phyloP scores from a whole-genome alignment of 2,113 vertebrate genomes.

The Sakesphorus luctuosus region DNA sequence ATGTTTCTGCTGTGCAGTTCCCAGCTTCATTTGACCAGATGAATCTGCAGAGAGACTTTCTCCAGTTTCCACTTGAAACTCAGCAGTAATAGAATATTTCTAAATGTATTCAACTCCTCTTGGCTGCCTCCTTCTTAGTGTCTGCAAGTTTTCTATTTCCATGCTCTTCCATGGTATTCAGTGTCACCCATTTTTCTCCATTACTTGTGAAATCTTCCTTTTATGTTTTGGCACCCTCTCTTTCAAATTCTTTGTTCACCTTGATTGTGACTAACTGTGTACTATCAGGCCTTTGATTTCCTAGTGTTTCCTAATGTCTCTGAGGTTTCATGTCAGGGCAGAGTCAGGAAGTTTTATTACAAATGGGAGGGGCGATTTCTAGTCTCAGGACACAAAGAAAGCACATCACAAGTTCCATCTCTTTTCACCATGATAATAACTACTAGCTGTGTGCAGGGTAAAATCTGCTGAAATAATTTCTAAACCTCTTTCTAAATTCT shows the following conservation, averaged over 20 bases:
- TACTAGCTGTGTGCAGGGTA: neutral
- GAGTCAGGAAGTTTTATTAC: neutral
- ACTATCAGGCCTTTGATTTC: neutral
- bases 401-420: neutral
- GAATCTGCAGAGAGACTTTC: neutral
- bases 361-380: neutral
- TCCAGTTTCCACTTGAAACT: neutral
- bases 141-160: neutral
- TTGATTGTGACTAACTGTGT: neutral
- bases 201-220: neutral
- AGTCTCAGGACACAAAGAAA: neutral
- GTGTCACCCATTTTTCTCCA: neutral
- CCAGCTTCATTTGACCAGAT: neutral
- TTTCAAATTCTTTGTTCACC: neutral
- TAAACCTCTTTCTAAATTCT: neutral
- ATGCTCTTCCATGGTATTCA: neutral
- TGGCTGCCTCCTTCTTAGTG: neutral
- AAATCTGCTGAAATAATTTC: neutral
- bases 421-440: neutral
- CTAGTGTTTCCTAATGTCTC: neutral
- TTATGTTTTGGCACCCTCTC: neutral
- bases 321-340: neutral
- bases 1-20: neutral
- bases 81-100: neutral
- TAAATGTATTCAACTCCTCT: neutral